phyloP scores from a whole-genome alignment of 2,888 invertebrate genomes.

The Hyposoter dolosus region DNA sequence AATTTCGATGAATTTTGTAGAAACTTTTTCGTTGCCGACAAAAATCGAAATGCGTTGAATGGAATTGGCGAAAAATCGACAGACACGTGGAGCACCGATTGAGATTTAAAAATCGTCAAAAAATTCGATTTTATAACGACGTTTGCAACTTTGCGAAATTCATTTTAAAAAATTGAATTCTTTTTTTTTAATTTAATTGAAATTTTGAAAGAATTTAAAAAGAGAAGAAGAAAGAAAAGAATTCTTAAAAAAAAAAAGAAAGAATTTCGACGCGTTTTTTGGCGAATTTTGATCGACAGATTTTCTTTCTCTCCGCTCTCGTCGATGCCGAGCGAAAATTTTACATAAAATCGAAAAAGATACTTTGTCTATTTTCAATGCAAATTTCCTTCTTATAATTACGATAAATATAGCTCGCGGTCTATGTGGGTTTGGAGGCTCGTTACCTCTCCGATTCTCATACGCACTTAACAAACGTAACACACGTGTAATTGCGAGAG shows the following conservation, averaged over 20 bases:
- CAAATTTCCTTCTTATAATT: neutral
- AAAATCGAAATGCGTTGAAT: no score
- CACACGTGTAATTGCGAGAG: slow-evolving; percentile 32
- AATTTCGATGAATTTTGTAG: neutral
- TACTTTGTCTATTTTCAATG: neutral
- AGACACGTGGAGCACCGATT: no score
- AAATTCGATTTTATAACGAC: no score
- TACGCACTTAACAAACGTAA: slow-evolving; percentile 14
- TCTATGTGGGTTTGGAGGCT: neutral
- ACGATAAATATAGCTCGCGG: neutral
- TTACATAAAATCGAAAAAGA: neutral
- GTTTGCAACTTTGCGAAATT: no score
- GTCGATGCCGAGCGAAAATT: neutral
- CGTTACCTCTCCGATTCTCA: slow-evolving; percentile 8
- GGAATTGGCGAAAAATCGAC: no score
- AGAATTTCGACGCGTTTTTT: neutral
- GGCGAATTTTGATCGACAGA: no score
- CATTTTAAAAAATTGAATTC: no score
- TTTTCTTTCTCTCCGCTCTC: neutral
- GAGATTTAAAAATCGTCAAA: no score
- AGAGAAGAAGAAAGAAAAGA: no score
- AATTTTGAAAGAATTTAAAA: no score
- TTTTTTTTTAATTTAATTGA: no score
- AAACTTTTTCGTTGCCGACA: neutral
- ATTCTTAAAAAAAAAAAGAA: neutral